phyloP scores from a whole-genome alignment of 2,888 invertebrate genomes.

The Drosophila imparisetae region DNA sequence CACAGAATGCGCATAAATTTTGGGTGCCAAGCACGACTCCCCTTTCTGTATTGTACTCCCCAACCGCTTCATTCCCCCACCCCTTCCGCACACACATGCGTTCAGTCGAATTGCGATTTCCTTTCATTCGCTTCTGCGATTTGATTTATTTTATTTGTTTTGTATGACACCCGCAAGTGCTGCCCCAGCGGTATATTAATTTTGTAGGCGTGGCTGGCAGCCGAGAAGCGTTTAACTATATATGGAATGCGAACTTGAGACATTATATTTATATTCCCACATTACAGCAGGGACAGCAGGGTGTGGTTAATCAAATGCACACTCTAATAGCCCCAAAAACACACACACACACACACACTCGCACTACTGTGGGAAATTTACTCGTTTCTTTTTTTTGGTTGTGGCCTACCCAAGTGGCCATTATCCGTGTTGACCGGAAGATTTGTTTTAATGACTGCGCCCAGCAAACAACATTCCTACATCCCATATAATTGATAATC shows the following conservation, averaged over 20 bases:
- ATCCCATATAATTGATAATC: conserved; percentile 27
- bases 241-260: conserved; percentile 56
- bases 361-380: conserved; percentile 36
- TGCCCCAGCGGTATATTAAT: conserved; percentile 78
- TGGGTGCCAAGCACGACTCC: conserved; percentile 56
- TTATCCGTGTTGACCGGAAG: conserved; percentile 53
- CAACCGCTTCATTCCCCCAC: not conserved
- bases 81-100: conserved; percentile 51
- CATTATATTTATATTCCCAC: conserved; percentile 60
- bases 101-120: conserved; percentile 71
- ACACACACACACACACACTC: conserved; percentile 17
- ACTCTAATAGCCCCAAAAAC: not conserved
- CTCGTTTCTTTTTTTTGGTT: conserved; percentile 5
- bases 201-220: conserved; percentile 75
- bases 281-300: conserved; percentile 31
- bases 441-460: conserved; percentile 46
- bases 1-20: conserved; percentile 70
- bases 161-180: conserved; percentile 83
- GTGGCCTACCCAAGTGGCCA: conserved; percentile 49
- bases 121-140: conserved; percentile 65
- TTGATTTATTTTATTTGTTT: conserved; percentile 84
- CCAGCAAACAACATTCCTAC: conserved; percentile 13
- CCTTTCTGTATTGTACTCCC: conserved; percentile 40
- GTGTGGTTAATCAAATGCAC: conserved; percentile 69
- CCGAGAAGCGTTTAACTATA: conserved; percentile 50